Base-by-base conservation (phyloP, 1,140 invertebrate species). In the Mya arenaria region DNA sequence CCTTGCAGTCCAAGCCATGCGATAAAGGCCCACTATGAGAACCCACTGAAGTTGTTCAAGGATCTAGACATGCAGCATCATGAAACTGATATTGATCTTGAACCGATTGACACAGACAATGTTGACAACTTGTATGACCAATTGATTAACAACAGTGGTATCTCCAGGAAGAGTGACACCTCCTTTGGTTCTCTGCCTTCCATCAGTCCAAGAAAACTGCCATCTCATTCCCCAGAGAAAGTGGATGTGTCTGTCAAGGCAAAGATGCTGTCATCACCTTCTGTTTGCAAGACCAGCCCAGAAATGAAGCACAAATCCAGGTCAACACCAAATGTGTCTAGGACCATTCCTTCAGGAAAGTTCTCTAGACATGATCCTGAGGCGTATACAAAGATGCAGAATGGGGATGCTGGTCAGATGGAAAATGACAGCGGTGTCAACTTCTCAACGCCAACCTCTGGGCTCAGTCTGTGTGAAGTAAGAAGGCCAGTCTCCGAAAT, bases 1-100 rank as follows among this genome's bases (percentile, higher is more conserved):
- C 77, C 77, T 32, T 28, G 15, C 13, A 56, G 63, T 55, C 77
- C 77, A 30, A 55, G 60, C 30, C 65, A 71, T 13, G 30, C 62
- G 56, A 69, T 80, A 3, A 80, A 80, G 71, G 69, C 55, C 63
- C 77, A 71, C 36, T 80, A 80, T 60, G 39, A 68, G 48, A 80
- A 80, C 48, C 77, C 77, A 4, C 39, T 80, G 28, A 69, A 69
- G 34, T 36, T 80, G 15, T 80, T 68, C 56, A 80, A 71, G 36
- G 69, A 30, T n/a, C 19, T 52, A 1, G 48, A 52, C 19, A 23
- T 17, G 17, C 48, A 52, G 1, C 25, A 3, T 52, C 19, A 52
- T n/a, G 48, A 52, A 1, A 52, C 48, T 52, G 48, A 52, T 23
- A 8, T 58, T 44, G 66, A 41, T 25, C 23, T 71, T 55, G 77